Conservation (phyloP, 2,113 vertebrate genomes). For the Anguilla rostrata region DNA sequence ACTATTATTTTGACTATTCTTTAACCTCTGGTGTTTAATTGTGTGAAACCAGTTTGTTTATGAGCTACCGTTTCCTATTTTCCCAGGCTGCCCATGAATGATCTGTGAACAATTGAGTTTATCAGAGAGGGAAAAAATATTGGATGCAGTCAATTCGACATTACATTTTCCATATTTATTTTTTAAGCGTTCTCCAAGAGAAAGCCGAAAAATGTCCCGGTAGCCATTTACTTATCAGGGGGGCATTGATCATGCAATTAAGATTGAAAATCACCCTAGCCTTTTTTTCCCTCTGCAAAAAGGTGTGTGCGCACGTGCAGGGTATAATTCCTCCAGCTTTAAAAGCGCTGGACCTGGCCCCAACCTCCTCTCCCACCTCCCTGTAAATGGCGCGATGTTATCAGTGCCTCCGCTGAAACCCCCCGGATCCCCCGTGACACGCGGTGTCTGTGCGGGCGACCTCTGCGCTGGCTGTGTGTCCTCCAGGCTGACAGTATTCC, state of each 20-base stretch:
- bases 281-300: neutral
- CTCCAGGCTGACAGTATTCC: conserved; percentile 56
- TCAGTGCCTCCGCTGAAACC: conserved; percentile 65
- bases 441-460: conserved; percentile 69
- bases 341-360: conserved; percentile 49
- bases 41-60: conserved; percentile 66
- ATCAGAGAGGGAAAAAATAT: conserved; percentile 22
- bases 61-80: conserved; percentile 48
- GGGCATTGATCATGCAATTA: conserved; percentile 6
- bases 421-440: conserved; percentile 63
- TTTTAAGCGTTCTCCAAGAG: neutral
- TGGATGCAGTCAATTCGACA: neutral
- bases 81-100: conserved; percentile 39
- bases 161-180: neutral
- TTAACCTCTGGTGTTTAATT: conserved; percentile 72
- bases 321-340: neutral
- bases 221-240: conserved; percentile 20
- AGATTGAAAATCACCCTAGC: neutral
- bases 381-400: conserved; percentile 67
- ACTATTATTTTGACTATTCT: conserved; percentile 73
- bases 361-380: conserved; percentile 49
- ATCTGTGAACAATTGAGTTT: conserved; percentile 17
- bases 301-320: neutral
- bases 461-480: conserved; percentile 69
- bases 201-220: neutral